These are phyloP conservation scores for Stenichneumon culpator DNA, from an alignment of 2,888 invertebrate species.

Conservation along the genomic window DNA sequence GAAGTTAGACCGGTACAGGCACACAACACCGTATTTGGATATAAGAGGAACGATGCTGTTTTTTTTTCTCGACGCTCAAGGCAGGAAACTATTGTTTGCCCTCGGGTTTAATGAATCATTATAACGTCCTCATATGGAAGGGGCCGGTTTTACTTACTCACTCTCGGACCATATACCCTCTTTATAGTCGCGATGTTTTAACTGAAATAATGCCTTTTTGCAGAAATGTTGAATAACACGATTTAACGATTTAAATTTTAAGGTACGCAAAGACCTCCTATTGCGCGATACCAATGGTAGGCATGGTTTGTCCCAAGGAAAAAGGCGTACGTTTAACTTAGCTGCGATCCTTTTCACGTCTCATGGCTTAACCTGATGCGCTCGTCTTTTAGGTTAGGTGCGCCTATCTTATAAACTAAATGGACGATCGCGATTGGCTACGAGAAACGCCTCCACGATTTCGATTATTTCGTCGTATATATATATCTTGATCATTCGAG, in stretches of 20 bases:
- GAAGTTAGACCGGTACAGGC: constrained; percentile 49
- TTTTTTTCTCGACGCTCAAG: constrained; percentile 55
- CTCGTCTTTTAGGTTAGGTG: too few species aligned
- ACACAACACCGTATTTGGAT: constrained; percentile 57
- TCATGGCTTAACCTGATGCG: too few species aligned
- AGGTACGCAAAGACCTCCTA: constrained; percentile 32
- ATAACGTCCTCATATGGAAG: constrained; percentile 60
- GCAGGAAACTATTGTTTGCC: constrained; percentile 65
- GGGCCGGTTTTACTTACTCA: constrained; percentile 43
- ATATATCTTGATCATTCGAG: too few species aligned
- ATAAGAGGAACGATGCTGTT: constrained; percentile 14
- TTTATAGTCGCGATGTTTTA: constrained; percentile 2
- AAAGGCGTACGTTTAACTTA: constrained; percentile 45
- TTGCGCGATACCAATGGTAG: constrained; percentile 38
- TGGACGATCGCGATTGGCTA: too few species aligned
- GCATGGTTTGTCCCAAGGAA: constrained; percentile 49
- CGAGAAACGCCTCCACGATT: too few species aligned
- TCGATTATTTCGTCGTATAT: too few species aligned
- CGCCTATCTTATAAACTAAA: too few species aligned
- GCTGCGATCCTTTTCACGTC: neutral
- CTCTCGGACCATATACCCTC: neutral
- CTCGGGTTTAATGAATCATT: constrained; percentile 67
- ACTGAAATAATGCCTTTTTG: constrained; percentile 6
- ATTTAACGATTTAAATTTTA: neutral
- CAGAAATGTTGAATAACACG: constrained; percentile 1